Conservation (phyloP, 2,113 vertebrate species). For the Crotalus tigris region DNA sequence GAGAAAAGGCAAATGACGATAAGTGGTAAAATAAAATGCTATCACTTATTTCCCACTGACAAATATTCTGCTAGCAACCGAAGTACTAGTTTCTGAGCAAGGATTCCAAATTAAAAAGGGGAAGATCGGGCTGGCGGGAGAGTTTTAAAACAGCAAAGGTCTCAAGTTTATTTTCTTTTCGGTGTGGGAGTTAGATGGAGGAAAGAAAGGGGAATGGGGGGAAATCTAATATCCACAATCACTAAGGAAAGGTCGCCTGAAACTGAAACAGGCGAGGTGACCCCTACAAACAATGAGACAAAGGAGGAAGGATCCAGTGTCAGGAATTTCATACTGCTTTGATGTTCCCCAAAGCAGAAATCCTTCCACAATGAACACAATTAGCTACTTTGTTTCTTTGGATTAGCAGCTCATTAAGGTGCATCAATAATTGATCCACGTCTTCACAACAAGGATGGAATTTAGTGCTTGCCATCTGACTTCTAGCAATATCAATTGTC, state of each 20-base stretch:
- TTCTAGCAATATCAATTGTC: not conserved
- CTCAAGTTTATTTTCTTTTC: not conserved
- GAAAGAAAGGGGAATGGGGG: too few species aligned
- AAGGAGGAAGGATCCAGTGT: not conserved
- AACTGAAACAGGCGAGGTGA: not conserved
- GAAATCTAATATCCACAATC: not conserved
- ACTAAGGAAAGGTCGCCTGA: not conserved
- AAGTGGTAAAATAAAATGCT: not conserved
- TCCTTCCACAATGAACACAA: conserved; percentile 11
- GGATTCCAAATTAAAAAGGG: not conserved
- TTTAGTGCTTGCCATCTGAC: not conserved
- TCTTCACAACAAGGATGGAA: not conserved
- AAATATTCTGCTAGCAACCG: not conserved
- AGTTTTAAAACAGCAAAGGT: not conserved
- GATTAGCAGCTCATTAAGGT: conserved; percentile 3
- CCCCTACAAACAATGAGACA: not conserved
- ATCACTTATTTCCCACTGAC: not conserved
- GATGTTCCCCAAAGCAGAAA: not conserved
- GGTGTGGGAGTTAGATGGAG: not conserved
- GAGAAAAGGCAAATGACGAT: too few species aligned
- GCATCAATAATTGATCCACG: conserved; percentile 14
- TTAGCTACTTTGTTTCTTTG: not conserved
- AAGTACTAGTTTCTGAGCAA: not conserved
- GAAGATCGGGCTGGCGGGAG: not conserved
- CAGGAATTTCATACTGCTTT: not conserved